Base-by-base conservation (phyloP, 2,888 invertebrate genomes). In the Agrypnus murinus region DNA sequence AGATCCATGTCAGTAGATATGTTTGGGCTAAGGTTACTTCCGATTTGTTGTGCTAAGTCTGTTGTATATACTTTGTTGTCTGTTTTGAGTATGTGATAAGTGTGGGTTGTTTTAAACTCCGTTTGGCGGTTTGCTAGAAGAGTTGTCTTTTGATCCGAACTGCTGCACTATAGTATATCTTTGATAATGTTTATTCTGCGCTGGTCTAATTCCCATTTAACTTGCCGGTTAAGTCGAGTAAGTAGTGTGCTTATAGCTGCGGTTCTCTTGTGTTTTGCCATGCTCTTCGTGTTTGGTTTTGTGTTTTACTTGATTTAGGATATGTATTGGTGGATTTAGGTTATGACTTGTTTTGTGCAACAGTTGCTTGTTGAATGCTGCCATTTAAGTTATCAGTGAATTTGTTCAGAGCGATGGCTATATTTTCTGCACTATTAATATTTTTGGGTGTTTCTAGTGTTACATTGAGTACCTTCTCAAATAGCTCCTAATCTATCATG, bases 121-220 rank as follows among this genome's bases (percentile, higher is more conserved):
- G 9, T 46, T 46, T 46, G 7, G 46, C 19, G 53, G 53, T 8
- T 53, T 34, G n/a, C 53, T 10, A n/a, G n/a, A n/a, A n/a, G n/a
- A n/a, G n/a, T n/a, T n/a, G n/a, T n/a, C n/a, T n/a, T n/a, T n/a
- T n/a, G 31, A 12, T 53, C 31, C 34, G 1, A 53, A 12, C 8
- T 53, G 34, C n/a, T 53, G 53, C 1, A 53, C n/a, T n/a, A n/a
- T n/a, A n/a, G n/a, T 53, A 32, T 53, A 53, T 53, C 14, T 53
- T 53, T 34, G 12, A 34, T 53, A 53, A 32, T 32, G 5, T 19
- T 17, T 25, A 50, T 1, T 19, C 50, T 50, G 14, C 19, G 14
- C 2, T 45, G 10, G 8, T 45, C 14, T 14, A 17, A 19, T 31
- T 48, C 48, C 48, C 48, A 48, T 48, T 48, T 48, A 19, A 48